A percentile compares a stretch with the other conserved stretches of the same genome.
Evolutionary conservation across 1,140 invertebrate species (phyloP).

Genomic region (Musca vetustissima): DNA sequence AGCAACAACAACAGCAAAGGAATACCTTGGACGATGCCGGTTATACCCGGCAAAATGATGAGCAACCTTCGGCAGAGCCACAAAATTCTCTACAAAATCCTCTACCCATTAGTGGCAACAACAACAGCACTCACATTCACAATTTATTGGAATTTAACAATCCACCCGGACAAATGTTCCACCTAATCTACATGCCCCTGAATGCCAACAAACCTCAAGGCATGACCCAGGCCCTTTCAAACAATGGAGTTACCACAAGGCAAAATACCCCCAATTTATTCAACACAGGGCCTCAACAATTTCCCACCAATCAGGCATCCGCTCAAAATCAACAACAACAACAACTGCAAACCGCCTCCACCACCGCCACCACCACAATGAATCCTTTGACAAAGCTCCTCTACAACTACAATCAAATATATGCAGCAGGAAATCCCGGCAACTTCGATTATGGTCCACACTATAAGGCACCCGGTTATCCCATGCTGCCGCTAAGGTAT

Average conservation of each 20-base stretch:
- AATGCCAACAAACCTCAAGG: background rate
- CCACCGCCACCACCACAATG: background rate
- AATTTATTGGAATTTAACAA: conserved; percentile 5
- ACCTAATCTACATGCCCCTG: conserved; percentile 1
- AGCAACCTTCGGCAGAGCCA: background rate
- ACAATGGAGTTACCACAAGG: background rate
- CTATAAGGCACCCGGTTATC: no score
- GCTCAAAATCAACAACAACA: background rate
- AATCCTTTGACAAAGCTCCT: background rate
- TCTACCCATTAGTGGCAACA: no score
- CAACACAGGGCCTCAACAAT: background rate
- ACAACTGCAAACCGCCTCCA: no score
- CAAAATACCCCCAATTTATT: background rate
- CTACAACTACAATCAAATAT: no score
- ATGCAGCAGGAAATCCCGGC: no score
- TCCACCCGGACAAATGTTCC: background rate
- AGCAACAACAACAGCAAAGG: no score
- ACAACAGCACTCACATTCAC: background rate
- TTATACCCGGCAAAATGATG: conserved; percentile 9
- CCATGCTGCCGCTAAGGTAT: background rate
- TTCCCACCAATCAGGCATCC: background rate
- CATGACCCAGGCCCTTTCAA: no score
- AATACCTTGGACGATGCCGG: conserved; percentile 6
- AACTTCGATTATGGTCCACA: no score
- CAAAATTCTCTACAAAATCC: no score